Percentiles rank a stretch among this genome's conserved stretches.
These are phyloP conservation scores for Cetonia aurata DNA, from an alignment of 2,888 invertebrate genomes.

Conservation along the genomic window DNA sequence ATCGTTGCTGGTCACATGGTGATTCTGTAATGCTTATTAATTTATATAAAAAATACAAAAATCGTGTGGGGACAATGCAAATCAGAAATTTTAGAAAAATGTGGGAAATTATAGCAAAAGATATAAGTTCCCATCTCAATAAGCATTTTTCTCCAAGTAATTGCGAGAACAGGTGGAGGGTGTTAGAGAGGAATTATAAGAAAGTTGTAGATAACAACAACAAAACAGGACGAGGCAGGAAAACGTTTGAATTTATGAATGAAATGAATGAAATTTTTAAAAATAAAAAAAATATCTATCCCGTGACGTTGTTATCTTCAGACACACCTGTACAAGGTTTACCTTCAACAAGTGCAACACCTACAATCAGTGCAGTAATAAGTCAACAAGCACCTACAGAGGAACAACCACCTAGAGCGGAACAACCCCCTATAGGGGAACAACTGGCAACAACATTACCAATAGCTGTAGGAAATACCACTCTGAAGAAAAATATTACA, in stretches of 20 bases:
- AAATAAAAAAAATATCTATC: conserved; percentile 43
- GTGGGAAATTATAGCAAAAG: conserved; percentile 23
- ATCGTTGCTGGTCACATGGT: background rate
- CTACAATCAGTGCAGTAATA: no score
- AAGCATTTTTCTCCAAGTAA: conserved; percentile 16
- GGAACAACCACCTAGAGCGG: no score
- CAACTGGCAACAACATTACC: no score
- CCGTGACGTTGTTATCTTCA: conserved; percentile 30
- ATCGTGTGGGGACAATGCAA: conserved; percentile 16
- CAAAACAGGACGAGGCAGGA: conserved; percentile 45
- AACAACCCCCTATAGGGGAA: no score
- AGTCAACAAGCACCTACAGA: no score
- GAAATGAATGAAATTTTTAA: conserved; percentile 44
- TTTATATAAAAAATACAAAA: conserved; percentile 22
- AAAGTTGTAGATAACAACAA: conserved; percentile 47
- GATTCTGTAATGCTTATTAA: conserved; percentile 14
- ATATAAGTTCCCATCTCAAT: background rate
- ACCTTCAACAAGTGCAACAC: no score
- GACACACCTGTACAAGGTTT: background rate
- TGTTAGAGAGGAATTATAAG: conserved; percentile 47
- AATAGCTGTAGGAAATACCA: no score
- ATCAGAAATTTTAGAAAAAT: conserved; percentile 21
- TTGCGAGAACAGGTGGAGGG: conserved; percentile 47
- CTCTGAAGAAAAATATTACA: no score
- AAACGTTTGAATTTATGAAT: conserved; percentile 45